These are phyloP conservation scores for Climacteris rufus DNA, from an alignment of 2,113 vertebrate species.

Conservation along the genomic window DNA sequence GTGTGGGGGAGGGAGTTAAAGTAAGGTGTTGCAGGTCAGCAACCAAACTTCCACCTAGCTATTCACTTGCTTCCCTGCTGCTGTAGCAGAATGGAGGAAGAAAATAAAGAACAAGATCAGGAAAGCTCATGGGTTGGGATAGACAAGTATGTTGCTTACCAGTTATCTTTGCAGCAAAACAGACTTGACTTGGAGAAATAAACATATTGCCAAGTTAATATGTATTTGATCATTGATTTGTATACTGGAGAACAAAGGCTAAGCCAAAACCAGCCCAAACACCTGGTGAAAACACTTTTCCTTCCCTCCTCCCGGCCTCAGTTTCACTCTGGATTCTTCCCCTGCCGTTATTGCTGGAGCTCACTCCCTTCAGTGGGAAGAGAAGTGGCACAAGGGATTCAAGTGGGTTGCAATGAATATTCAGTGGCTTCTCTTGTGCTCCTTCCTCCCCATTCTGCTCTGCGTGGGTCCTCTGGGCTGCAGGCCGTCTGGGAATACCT, in stretches of 20 bases:
- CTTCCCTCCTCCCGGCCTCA: background rate
- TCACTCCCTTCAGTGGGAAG: background rate
- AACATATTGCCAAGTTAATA: background rate
- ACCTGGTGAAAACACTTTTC: background rate
- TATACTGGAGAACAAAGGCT: background rate
- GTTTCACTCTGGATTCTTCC: background rate
- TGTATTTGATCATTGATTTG: background rate
- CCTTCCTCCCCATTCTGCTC: background rate
- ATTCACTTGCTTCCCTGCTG: background rate
- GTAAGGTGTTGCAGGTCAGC: background rate
- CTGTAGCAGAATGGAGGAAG: background rate
- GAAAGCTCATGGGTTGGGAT: background rate
- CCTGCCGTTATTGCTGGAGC: background rate
- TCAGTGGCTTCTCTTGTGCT: background rate
- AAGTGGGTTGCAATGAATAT: background rate
- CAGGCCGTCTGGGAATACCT: background rate
- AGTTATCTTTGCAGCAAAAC: background rate
- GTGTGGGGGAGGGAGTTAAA: fast-evolving
- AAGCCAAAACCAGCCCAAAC: background rate
- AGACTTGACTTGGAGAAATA: background rate
- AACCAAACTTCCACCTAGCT: background rate
- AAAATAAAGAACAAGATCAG: background rate
- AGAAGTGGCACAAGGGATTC: background rate
- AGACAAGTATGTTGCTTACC: background rate
- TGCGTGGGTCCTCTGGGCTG: background rate